Evolutionary conservation across 2,113 vertebrate genomes (phyloP), one percentile per base, ranked within the genome.

Genomic region (Menura novaehollandiae): DNA sequence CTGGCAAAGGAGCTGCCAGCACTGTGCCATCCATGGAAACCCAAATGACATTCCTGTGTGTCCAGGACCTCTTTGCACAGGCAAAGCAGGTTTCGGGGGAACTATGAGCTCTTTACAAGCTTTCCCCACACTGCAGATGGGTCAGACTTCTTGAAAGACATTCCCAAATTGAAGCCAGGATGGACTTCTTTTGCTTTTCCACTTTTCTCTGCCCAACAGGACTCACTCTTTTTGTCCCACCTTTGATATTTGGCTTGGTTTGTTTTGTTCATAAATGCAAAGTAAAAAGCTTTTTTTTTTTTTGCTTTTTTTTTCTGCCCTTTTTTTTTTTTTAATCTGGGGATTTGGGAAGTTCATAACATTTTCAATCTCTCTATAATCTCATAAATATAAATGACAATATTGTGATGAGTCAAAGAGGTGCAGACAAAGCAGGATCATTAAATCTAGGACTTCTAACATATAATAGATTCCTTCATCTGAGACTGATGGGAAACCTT

Each of bases 371-470:
- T 94, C 75, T 62, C 68, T 51, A 11, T 95, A 93, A 96, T 95
- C 95, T 97, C 95, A 96, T 96, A 96, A 96, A 96, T 95, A 94
- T 88, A 96, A 96, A 97, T 96, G 79, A 66, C 68, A 93, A 82
- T 84, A 75, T 66, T 95, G 74, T 84, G 55, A 76, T 72, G 37
- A 90, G 37, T 78, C 84, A 85, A 82, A 89, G 85, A 95, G 63
- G 56, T 75, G 49, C 85, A 91, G 91, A 73, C 56, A 91, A 95
- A 93, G 63, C 15, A 51, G 72, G 53, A 67, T 82, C 73, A 85
- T 72, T 94, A 83, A 63, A 93, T 81, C 59, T 86, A 59, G 20
- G 72, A 28, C 58, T 90, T 96, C 28, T 75, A 71, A 85, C 44
- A 27, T 35, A 11, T 51, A 91, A 67, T 46, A n/a, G 8, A 5